Evolutionary conservation across 64 coral and sea anemone species (phyloP).

Genomic region (Trachythela sp.): DNA sequence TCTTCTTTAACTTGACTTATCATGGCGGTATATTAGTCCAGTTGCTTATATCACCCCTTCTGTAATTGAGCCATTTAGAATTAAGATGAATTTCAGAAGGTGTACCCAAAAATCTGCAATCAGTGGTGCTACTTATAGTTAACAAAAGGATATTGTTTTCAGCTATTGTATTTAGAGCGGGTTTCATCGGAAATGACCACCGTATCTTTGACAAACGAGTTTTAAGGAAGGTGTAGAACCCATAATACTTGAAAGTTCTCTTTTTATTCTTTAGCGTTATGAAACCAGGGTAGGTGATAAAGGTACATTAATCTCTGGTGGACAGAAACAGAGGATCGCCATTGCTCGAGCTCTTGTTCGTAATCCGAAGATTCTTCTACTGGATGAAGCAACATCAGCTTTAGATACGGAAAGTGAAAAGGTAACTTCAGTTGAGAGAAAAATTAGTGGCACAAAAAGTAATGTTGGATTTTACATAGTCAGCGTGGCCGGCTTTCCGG

Average conservation of each 20-base stretch:
- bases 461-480: too few species aligned
- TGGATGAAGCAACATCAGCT: conserved; percentile 13
- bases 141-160: too few species aligned
- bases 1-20: too few species aligned
- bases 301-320: conserved; percentile 9
- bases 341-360: conserved; percentile 13
- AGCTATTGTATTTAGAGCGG: not conserved
- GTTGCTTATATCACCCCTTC: too few species aligned
- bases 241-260: too few species aligned
- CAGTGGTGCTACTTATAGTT: too few species aligned
- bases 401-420: conserved; percentile 33
- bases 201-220: not conserved
- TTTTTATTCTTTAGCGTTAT: not conserved
- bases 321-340: conserved; percentile 10
- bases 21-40: too few species aligned
- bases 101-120: too few species aligned
- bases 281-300: conserved; percentile 12
- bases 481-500: too few species aligned
- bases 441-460: not conserved
- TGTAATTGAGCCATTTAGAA: too few species aligned
- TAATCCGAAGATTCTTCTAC: conserved; percentile 8
- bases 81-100: too few species aligned
- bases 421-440: not conserved
- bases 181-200: not conserved
- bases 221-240: too few species aligned